Percentiles rank a stretch among this genome's conserved stretches.
phyloP scores from a whole-genome alignment of 2,113 vertebrate genomes.

The Proterorhinus semilunaris region DNA sequence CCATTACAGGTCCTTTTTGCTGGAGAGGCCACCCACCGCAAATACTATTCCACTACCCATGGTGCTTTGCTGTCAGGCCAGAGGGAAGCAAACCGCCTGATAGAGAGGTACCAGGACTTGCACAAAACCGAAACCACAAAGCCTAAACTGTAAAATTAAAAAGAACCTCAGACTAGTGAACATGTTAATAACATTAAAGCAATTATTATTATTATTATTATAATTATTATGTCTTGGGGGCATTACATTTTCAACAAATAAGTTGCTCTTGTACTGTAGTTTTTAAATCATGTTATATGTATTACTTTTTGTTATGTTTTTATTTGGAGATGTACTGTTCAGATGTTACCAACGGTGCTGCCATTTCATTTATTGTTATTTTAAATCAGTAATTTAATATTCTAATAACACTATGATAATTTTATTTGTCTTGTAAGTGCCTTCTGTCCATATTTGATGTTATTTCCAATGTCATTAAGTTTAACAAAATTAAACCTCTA shows the following conservation, averaged over 20 bases:
- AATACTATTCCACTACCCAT: constrained; percentile 99
- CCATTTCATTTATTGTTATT: constrained; percentile 49
- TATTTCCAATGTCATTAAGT: constrained; percentile 65
- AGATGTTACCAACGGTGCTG: constrained; percentile 77
- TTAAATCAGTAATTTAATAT: constrained; percentile 72
- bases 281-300: constrained; percentile 66
- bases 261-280: constrained; percentile 78
- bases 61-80: constrained; percentile 98
- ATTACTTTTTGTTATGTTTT: constrained; percentile 15
- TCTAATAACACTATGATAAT: constrained; percentile 67
- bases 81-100: constrained; percentile 90
- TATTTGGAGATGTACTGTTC: constrained; percentile 76
- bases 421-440: constrained; percentile 93
- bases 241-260: constrained; percentile 75
- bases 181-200: constrained; percentile 60
- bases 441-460: constrained; percentile 89
- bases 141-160: constrained; percentile 66
- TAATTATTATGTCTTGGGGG: constrained; percentile 70
- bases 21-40: constrained; percentile 97
- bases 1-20: constrained; percentile 98
- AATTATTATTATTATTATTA: constrained; percentile 29
- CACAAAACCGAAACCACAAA: constrained; percentile 82
- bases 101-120: constrained; percentile 95
- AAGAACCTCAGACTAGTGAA: constrained; percentile 80
- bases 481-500: constrained; percentile 62